These are phyloP conservation scores for Sprattus sprattus DNA, from an alignment of 2,113 vertebrate genomes.

Conservation along the genomic window DNA sequence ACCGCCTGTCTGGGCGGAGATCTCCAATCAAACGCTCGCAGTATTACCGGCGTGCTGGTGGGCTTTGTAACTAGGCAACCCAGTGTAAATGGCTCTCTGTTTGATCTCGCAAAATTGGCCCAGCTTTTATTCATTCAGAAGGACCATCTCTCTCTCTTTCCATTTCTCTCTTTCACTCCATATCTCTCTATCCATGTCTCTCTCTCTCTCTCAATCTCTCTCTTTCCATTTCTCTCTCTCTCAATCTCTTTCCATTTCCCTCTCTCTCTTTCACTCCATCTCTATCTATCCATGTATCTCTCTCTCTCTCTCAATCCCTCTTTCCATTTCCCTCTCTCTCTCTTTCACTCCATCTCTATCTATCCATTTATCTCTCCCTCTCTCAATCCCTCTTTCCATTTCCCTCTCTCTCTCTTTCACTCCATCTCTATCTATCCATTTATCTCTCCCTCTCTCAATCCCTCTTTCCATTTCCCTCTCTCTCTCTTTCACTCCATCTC, in stretches of 20 bases:
- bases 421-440: no score
- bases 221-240: neutral
- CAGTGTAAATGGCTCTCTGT: conserved; percentile 34
- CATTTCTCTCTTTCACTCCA: neutral
- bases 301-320: neutral
- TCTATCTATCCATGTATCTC: neutral
- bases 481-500: neutral
- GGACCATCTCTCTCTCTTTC: conserved; percentile 25
- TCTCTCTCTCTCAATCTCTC: neutral
- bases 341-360: neutral
- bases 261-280: neutral
- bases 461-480: neutral
- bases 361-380: conserved; percentile 14
- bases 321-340: conserved; percentile 16
- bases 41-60: conserved; percentile 25
- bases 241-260: conserved; percentile 7
- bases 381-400: conserved; percentile 12
- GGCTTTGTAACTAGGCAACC: conserved; percentile 44
- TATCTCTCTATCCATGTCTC: neutral
- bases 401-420: conserved; percentile 9
- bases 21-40: conserved; percentile 8
- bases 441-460: neutral
- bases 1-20: conserved; percentile 5
- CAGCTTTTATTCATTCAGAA: conserved; percentile 28
- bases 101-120: conserved; percentile 32